Evolutionary conservation across 2,797 vertebrate species (phyloP), one percentile per base, ranked within the genome.

Genomic region (Alauda arvensis): DNA sequence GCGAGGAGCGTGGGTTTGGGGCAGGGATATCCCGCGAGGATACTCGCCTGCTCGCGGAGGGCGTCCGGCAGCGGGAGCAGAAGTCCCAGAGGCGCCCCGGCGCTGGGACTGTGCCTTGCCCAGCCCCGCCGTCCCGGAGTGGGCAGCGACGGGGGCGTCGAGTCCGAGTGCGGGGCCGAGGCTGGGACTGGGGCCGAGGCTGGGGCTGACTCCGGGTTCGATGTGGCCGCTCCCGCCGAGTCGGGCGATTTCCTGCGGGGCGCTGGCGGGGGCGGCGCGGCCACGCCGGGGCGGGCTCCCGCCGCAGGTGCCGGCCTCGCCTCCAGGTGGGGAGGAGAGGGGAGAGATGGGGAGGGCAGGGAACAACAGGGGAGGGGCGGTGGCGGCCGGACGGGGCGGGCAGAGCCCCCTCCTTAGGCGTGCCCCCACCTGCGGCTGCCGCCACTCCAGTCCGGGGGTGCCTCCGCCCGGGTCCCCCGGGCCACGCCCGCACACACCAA

Each of bases 251-350:
- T 78, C 86, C 68, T 83, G 77, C 61, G 45, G 56, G 72, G 57
- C 56, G 81, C 84, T 78, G 92, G 90, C 37, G 59, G 59, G 43
- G 83, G 83, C 69, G 89, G 92, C 15, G 65, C 83, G 87, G 68
- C 42, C 68, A 52, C 45, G 28, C 12, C 48, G 60, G 70, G 83
- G 79, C 87, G 80, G 65, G 55, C 42, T 61, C 51, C 45, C 10
- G 31, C 75, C 33, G 65, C 66, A 91, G 90, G 90, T 72, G 60
- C 52, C 67, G 49, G 71, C 63, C 75, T 79, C 89, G 63, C 91
- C 82, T 34, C 70, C 21, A 76, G 77, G 83, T 84, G 65, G 56
- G 55, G 45, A 39, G 42, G 26, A 39, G 56, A 62, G 12, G 18
- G 31, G 34, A 42, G 26, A 29, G 25, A 43, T 23, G n/a, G 43